Conservation (phyloP, 2,888 invertebrate genomes). For the Eulithis prunata region DNA sequence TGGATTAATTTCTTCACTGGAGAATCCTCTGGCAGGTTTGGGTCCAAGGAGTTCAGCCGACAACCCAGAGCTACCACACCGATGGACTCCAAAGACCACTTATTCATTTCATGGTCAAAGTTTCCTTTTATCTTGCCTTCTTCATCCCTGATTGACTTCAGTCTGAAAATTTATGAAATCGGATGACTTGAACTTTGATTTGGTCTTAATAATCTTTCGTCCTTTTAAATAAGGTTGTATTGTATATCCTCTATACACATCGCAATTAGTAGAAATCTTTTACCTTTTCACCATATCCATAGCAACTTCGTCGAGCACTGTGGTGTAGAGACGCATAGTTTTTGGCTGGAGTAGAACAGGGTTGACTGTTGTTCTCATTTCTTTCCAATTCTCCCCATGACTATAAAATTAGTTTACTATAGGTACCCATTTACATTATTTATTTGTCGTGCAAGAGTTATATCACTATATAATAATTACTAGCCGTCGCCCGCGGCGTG, state of each 20-base stretch:
- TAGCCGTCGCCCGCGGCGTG: no score
- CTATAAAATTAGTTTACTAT: constrained; percentile 65
- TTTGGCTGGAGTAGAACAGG: constrained; percentile 90
- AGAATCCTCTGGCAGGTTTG: constrained; percentile 62
- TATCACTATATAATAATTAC: no score
- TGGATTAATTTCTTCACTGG: constrained; percentile 62
- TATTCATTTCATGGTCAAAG: constrained; percentile 82
- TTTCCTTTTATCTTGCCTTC: constrained; percentile 82
- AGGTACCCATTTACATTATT: no score
- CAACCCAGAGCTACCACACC: constrained; percentile 69
- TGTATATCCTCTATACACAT: no score
- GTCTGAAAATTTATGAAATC: constrained; percentile 63
- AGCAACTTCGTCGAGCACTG: constrained; percentile 87
- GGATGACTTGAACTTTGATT: no score
- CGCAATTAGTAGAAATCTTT: neutral
- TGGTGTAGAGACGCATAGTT: constrained; percentile 87
- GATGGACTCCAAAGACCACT: constrained; percentile 86
- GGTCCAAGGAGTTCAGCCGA: constrained; percentile 65
- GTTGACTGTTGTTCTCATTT: constrained; percentile 89
- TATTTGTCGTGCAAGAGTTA: no score
- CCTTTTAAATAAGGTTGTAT: no score
- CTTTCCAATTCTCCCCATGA: constrained; percentile 91
- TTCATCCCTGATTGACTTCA: constrained; percentile 76
- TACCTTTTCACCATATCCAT: constrained; percentile 87
- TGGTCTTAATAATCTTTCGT: no score